phyloP scores from a whole-genome alignment of 2,888 invertebrate genomes.

The Congeria kusceri region DNA sequence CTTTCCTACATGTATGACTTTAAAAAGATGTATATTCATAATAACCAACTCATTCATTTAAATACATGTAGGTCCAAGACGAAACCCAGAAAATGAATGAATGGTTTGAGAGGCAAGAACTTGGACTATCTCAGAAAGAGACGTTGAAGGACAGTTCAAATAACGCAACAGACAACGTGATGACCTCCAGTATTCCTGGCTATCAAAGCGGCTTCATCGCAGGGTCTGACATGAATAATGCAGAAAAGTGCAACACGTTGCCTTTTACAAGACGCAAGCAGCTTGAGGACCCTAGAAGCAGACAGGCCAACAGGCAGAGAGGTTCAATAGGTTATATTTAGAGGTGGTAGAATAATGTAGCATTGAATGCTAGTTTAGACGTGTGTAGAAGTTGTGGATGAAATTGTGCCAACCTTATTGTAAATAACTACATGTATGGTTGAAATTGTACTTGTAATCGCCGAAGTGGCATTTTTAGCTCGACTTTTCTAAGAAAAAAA shows the following conservation, averaged over 20 bases:
- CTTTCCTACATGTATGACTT: too few species aligned
- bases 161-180: constrained; percentile 30
- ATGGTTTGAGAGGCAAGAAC: constrained; percentile 70
- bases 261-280: constrained; percentile 45
- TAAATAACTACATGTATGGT: too few species aligned
- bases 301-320: constrained; percentile 41
- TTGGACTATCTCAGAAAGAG: constrained; percentile 45
- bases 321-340: constrained; percentile 45
- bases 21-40: too few species aligned
- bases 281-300: constrained; percentile 38
- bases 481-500: too few species aligned
- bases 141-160: constrained; percentile 23
- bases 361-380: background rate
- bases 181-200: constrained; percentile 33
- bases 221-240: background rate
- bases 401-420: too few species aligned
- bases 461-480: too few species aligned
- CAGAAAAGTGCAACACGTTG: constrained; percentile 56
- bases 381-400: too few species aligned
- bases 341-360: too few species aligned
- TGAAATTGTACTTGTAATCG: too few species aligned
- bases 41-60: too few species aligned
- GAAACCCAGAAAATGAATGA: constrained; percentile 78
- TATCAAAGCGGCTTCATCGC: constrained; percentile 16
- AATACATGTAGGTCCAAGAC: constrained; percentile 68